Evolutionary conservation across 2,888 invertebrate genomes (phyloP).

Genomic region (Poecilus cupreus): DNA sequence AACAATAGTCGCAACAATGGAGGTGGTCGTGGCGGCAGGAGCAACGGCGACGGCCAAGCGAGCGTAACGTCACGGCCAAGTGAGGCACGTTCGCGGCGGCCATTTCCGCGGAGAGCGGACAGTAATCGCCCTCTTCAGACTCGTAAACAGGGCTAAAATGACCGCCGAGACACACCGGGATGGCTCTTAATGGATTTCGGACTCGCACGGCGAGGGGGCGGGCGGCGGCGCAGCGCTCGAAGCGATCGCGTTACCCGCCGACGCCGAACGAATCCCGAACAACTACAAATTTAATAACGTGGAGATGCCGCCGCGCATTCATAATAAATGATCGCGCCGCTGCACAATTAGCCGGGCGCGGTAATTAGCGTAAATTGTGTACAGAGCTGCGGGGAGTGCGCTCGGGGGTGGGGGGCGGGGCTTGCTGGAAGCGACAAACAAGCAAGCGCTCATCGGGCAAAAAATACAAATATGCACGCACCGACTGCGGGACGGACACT

Average conservation of each 20-base stretch:
- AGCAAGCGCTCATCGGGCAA: conserved; percentile 59
- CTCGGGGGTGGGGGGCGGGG: conserved; percentile 62
- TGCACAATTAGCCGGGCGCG: conserved; percentile 61
- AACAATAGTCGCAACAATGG: conserved; percentile 48
- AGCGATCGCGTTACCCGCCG: conserved; percentile 53
- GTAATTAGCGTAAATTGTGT: conserved; percentile 62
- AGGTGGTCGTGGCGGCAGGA: neutral
- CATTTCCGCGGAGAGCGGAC: conserved; percentile 71
- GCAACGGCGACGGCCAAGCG: conserved; percentile 24
- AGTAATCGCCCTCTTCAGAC: conserved; percentile 72
- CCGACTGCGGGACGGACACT: no score
- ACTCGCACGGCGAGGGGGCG: conserved; percentile 60
- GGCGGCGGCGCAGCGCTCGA: conserved; percentile 19
- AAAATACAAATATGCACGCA: conserved; percentile 42
- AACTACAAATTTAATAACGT: conserved; percentile 58
- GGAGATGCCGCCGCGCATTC: conserved; percentile 57
- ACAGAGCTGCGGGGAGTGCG: conserved; percentile 50
- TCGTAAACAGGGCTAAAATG: conserved; percentile 72
- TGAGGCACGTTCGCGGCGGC: conserved; percentile 69
- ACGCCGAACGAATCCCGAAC: conserved; percentile 56
- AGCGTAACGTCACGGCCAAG: conserved; percentile 67
- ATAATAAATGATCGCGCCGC: conserved; percentile 61
- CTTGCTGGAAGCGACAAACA: conserved; percentile 61
- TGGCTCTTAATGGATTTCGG: conserved; percentile 71
- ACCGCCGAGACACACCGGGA: conserved; percentile 71